These are phyloP conservation scores for Phoxinus phoxinus DNA, from an alignment of 2,113 vertebrate genomes.

Conservation along the genomic window DNA sequence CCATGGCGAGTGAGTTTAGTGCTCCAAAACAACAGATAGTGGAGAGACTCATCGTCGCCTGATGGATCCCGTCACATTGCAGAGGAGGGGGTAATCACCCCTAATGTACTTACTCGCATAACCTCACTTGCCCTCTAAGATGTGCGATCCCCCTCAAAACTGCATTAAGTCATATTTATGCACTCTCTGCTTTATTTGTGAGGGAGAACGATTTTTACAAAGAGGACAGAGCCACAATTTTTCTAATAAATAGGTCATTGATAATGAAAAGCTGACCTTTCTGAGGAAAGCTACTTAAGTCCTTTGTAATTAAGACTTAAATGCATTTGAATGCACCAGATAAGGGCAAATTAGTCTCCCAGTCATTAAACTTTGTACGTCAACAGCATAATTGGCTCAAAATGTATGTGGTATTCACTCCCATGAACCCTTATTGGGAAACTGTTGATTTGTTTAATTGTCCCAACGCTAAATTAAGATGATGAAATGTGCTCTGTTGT, in stretches of 20 bases:
- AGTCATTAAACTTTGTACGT: neutral
- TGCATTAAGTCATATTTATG: neutral
- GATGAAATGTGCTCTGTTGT: neutral
- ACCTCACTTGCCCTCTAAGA: neutral
- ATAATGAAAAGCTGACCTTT: neutral
- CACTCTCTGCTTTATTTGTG: neutral
- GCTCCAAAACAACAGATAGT: conserved; percentile 28
- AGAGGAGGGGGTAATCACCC: conserved; percentile 2
- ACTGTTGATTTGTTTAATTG: neutral
- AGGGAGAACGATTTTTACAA: neutral
- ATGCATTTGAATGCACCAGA: neutral
- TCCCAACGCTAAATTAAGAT: neutral
- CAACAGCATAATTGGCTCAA: conserved; percentile 10
- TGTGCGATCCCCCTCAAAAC: neutral
- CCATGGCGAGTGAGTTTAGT: conserved; percentile 10
- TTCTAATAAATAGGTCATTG: neutral
- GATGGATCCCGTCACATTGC: conserved; percentile 25
- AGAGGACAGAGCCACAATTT: neutral
- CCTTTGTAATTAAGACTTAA: conserved; percentile 16
- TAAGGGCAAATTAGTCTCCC: neutral
- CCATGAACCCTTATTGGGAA: conserved; percentile 1
- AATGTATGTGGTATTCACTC: conserved; percentile 4
- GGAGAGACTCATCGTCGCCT: neutral
- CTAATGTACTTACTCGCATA: neutral
- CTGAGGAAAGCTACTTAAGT: conserved; percentile 10